Evolutionary conservation across 2,888 invertebrate species (phyloP), one percentile per base, ranked within the genome.

Genomic region (Patella ulyssiponensis): DNA sequence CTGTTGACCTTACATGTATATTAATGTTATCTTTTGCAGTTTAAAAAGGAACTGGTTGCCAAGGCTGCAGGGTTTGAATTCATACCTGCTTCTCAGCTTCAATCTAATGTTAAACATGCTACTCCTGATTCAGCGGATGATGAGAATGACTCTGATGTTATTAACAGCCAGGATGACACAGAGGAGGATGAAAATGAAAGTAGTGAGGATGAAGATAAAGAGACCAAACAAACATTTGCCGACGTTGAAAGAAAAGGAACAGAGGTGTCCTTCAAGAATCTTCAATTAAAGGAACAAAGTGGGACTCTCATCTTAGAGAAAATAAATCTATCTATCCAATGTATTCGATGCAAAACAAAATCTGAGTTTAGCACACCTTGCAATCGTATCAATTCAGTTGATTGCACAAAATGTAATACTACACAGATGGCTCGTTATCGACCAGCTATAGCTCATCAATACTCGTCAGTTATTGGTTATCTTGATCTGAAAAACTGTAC

Each of bases 61-160:
- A 84, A 86, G 76, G 89, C 89, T 58, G 88, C 90, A 23, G 91
- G 91, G 7, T 80, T 92, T 33, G 86, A 91, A 77, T 90, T 91
- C 81, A 88, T 91, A 51, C 86, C 90, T 44, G 88, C 89, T 4
- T 82, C 78, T 33, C 80, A 86, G 70, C 80, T 87, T 56, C 81
- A 84, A 73, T 82, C 82, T 15, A 82, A 81, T 23, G 23, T 71
- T 51, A 71, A 20, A 64, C 20, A 64, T 23, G 64, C 20, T 12
- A 64, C 20, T 20, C 20, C 23, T 11, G 76, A 79, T 27, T 76
- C 74, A 5, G 52, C 79, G 33, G 81, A 77, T 17, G 79, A 77
- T 44, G 77, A 75, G n/a, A 69, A 20, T 52, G 74, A 75, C 23
- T 33, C 77, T 27, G 81, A 81, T 4, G 70, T 77, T 51, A 80